These are phyloP conservation scores for Meloidogyne hapla DNA, from an alignment of 1,140 invertebrate species.

Conservation along the genomic window DNA sequence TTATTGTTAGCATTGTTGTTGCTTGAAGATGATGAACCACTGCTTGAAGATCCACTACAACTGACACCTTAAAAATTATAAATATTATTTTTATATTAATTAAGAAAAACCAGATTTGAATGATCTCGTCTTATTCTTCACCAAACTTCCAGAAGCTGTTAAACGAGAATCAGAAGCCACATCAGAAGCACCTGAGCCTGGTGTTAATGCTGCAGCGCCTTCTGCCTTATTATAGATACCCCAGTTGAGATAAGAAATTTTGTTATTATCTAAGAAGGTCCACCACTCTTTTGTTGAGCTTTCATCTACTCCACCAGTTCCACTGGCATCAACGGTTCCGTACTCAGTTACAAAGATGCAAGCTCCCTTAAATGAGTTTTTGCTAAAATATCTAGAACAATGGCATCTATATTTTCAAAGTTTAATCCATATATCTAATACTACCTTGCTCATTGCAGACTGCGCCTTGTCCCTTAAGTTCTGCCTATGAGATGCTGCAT, in stretches of 20 bases:
- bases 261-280: constrained; percentile 22
- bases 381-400: no score
- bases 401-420: background rate
- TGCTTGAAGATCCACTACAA: background rate
- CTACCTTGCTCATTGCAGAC: constrained; percentile 7
- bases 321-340: constrained; percentile 17
- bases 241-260: constrained; percentile 28
- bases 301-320: constrained; percentile 8
- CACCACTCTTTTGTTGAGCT: constrained; percentile 22
- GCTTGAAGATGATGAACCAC: background rate
- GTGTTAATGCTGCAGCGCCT: background rate
- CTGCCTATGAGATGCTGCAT: constrained; percentile 12
- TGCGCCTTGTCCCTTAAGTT: constrained; percentile 9
- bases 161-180: background rate
- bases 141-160: background rate
- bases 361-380: background rate
- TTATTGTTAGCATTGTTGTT: no score
- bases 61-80: background rate
- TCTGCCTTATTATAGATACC: constrained; percentile 11
- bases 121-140: background rate
- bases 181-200: background rate
- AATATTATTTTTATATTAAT: background rate
- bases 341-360: constrained; percentile 33
- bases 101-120: background rate
- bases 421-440: background rate